A percentile compares a stretch with the other conserved stretches of the same genome.
Evolutionary conservation across 2,797 vertebrate species (phyloP).

Genomic region (Cuniculus paca): DNA sequence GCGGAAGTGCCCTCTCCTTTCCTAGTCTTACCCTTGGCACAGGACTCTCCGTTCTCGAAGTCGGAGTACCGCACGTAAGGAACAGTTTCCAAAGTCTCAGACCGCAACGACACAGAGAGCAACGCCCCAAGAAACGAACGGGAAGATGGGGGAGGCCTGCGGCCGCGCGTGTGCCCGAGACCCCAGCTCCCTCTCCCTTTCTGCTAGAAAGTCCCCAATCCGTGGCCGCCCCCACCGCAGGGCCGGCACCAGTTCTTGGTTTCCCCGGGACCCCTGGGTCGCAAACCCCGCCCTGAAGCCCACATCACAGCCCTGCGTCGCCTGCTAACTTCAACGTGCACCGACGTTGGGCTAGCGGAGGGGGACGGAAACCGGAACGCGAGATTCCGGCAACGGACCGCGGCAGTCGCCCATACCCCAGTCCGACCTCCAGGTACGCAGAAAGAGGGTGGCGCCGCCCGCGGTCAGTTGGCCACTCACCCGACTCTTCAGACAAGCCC

Average conservation of each 20-base stretch:
- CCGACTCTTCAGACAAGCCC: slow-evolving; percentile 59
- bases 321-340: background rate
- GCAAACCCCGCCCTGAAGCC: background rate
- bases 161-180: background rate
- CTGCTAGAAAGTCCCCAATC: no score
- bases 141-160: fast-evolving
- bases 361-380: background rate
- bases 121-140: fast-evolving
- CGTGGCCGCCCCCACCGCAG: no score
- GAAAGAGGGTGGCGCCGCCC: background rate
- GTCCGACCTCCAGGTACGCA: background rate
- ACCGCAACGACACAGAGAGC: background rate
- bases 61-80: fast-evolving
- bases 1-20: slow-evolving; percentile 15
- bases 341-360: fast-evolving
- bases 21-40: background rate
- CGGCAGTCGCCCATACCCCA: background rate
- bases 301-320: background rate
- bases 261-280: background rate
- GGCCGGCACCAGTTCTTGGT: slow-evolving; percentile 21
- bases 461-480: slow-evolving; percentile 50
- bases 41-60: background rate
- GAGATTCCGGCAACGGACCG: background rate
- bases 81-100: background rate
- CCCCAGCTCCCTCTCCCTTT: background rate